phyloP scores from a whole-genome alignment of 2,888 invertebrate genomes.

The Tillus elongatus region DNA sequence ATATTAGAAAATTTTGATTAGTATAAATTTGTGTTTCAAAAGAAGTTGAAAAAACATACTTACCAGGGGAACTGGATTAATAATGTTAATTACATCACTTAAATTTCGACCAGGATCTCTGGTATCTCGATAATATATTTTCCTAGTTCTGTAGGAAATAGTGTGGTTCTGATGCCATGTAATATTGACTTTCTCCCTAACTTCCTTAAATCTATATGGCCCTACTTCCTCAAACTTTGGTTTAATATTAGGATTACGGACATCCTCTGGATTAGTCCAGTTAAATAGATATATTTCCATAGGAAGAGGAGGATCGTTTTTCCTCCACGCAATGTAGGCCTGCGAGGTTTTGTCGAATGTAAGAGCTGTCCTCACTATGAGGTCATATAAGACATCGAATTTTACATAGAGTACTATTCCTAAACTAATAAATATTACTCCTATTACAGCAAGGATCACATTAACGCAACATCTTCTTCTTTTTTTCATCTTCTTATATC shows the following conservation, averaged over 20 bases:
- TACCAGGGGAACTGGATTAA: slow-evolving; percentile 74
- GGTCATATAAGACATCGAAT: slow-evolving; percentile 30
- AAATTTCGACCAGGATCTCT: slow-evolving; percentile 59
- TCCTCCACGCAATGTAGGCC: slow-evolving; percentile 34
- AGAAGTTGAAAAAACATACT: too few species aligned
- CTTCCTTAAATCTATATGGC: slow-evolving; percentile 59
- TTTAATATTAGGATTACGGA: slow-evolving; percentile 45
- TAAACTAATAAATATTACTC: slow-evolving; percentile 28
- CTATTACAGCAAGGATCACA: slow-evolving; percentile 27
- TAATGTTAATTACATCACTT: slow-evolving; percentile 58
- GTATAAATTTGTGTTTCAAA: too few species aligned
- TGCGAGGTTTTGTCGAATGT: slow-evolving; percentile 27
- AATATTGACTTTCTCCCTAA: slow-evolving; percentile 61
- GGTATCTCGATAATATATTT: slow-evolving; percentile 61
- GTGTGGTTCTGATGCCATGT: slow-evolving; percentile 68
- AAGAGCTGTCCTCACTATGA: slow-evolving; percentile 27
- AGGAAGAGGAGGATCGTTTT: slow-evolving; percentile 34
- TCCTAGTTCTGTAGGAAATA: slow-evolving; percentile 58
- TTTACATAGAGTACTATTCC: slow-evolving; percentile 31
- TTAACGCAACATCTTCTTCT: slow-evolving; percentile 25
- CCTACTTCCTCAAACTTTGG: slow-evolving; percentile 51
- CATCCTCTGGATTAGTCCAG: slow-evolving; percentile 45
- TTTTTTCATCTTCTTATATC: slow-evolving; percentile 25
- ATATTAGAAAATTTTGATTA: too few species aligned
- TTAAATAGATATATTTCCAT: slow-evolving; percentile 37